Evolutionary conservation across 2,113 vertebrate genomes (phyloP), one percentile per base, ranked within the genome.

Genomic region (Oreochromis tanganicae): DNA sequence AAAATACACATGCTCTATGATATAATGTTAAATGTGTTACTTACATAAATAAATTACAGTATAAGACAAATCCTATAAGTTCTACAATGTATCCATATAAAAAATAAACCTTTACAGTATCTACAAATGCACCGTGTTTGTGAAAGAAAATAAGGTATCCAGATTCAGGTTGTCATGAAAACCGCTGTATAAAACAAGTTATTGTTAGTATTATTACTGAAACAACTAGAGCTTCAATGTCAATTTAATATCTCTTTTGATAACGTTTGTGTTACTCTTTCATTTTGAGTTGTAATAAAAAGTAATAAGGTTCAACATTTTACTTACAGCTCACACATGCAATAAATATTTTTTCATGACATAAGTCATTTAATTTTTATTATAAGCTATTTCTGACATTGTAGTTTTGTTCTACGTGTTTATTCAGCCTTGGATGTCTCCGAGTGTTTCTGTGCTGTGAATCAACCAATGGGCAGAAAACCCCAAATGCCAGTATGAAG

Each of bases 1-100:
- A 75, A 29, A 75, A 75, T 29, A 29, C 0, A 0, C 66, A 46
- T 46, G 9, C 41, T 68, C 2, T 16, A 16, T 73, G 0, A 27
- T 0, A 17, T 48, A 48, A 75, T 48, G 68, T 46, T 75, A 73
- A 27, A 0, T 43, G 68, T 73, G 1, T 41, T 17, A 46, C 68
- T 73, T 27, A 16, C 21, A 73, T 46, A 46, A 46, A 12, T 46
- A 73, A 46, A 46, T 73, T 73, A 73, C n/a, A 46, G 5, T 27
- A 17, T 73, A 48, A 73, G 3, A 46, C 66, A 71, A 46, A 46
- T 73, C 68, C 17, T 27, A 17, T 46, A 73, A 46, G 38, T 48
- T 16, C 68, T 73, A 48, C 68, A 46, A 38, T 68, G 34, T n/a
- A 68, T 68, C 9, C 0, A 41, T 41, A 68, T 38, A 63, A 19